Percentiles rank a stretch among this genome's conserved stretches.
phyloP scores from a whole-genome alignment of 1,140 invertebrate genomes.

The Drosophila nasuta region DNA sequence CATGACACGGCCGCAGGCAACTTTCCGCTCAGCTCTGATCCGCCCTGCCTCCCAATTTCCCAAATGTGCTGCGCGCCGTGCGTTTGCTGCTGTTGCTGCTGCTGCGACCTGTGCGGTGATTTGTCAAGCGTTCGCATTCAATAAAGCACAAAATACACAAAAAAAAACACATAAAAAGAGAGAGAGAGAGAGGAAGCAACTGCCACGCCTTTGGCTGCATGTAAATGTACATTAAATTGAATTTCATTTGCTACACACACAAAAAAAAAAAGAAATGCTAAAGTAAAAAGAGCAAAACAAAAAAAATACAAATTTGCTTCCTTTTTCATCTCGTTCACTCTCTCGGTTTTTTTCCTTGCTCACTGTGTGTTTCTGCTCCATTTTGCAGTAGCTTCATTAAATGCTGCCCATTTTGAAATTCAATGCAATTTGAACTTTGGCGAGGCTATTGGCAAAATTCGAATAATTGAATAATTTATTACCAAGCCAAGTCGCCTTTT shows the following conservation, averaged over 20 bases:
- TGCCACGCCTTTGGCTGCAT: constrained; percentile 63
- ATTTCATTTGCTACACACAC: constrained; percentile 54
- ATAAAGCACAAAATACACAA: constrained; percentile 61
- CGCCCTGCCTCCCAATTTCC: background rate
- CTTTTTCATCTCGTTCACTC: background rate
- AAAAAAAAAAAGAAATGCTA: constrained; percentile 7
- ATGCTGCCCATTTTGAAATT: constrained; percentile 77
- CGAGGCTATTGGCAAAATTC: constrained; percentile 53
- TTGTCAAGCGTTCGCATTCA: constrained; percentile 76
- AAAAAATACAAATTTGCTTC: constrained; percentile 4
- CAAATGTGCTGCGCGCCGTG: background rate
- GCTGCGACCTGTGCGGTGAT: constrained; percentile 56
- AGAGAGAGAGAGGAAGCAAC: background rate
- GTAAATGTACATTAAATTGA: constrained; percentile 81
- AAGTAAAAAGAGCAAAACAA: constrained; percentile 29
- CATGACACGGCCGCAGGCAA: constrained; percentile 73
- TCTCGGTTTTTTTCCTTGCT: background rate
- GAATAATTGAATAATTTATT: constrained; percentile 83
- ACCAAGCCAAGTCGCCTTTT: constrained; percentile 63
- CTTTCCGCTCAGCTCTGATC: background rate
- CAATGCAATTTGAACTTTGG: constrained; percentile 77
- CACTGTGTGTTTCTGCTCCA: constrained; percentile 54
- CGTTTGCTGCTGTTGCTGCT: background rate
- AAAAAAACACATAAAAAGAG: background rate
- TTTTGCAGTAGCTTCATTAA: constrained; percentile 76